These are phyloP conservation scores for Elgaria multicarinata DNA, from an alignment of 2,113 vertebrate genomes.

Conservation along the genomic window DNA sequence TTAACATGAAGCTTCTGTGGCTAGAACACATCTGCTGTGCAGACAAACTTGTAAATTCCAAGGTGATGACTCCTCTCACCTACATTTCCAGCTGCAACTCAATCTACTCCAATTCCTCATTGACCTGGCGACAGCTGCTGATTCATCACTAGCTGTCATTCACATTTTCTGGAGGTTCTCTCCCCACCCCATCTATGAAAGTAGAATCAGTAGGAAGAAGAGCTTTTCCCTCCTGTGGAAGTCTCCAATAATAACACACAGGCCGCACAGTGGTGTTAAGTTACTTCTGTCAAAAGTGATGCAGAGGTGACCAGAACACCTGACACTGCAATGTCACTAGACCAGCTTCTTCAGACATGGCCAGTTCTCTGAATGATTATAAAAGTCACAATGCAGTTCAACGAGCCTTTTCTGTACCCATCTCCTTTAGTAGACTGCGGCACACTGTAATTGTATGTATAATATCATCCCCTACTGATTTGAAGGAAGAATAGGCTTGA, in stretches of 20 bases:
- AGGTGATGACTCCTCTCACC: not conserved
- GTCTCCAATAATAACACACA: not conserved
- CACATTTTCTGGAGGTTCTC: not conserved
- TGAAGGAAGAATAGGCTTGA: not conserved
- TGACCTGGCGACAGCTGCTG: not conserved
- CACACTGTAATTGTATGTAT: not conserved
- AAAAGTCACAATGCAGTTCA: not conserved
- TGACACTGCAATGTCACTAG: not conserved
- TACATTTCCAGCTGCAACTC: not conserved
- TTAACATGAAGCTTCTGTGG: constrained; percentile 1
- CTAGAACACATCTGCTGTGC: not conserved
- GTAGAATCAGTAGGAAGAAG: not conserved
- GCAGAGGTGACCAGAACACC: not conserved
- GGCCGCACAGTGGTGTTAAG: not conserved
- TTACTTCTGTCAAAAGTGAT: not conserved
- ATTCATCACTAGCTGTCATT: constrained; percentile 5
- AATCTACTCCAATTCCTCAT: not conserved
- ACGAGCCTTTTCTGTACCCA: not conserved
- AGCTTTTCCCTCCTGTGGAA: not conserved
- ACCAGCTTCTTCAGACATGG: fast-evolving
- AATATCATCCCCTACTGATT: not conserved
- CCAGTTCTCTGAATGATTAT: fast-evolving
- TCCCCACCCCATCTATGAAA: not conserved
- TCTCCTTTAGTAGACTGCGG: not conserved
- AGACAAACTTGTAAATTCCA: not conserved